Conservation (phyloP, 2,113 vertebrate species). For the Athene cunicularia region DNA sequence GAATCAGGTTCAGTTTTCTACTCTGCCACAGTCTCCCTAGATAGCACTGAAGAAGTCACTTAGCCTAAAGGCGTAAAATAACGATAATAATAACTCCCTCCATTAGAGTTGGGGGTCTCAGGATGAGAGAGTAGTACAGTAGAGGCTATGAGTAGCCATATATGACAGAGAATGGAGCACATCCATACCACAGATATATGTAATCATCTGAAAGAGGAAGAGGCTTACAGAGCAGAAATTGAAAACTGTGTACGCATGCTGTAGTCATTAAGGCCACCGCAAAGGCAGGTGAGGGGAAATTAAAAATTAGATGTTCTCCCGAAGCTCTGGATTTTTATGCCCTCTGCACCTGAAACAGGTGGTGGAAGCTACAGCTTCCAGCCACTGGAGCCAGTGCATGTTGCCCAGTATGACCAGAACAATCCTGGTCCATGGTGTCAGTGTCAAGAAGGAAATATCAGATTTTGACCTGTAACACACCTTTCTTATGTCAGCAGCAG, state of each 20-base stretch:
- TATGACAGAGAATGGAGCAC: neutral
- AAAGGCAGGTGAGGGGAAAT: neutral
- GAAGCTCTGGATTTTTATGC: neutral
- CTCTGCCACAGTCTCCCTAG: neutral
- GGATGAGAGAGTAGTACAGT: neutral
- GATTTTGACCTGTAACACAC: neutral
- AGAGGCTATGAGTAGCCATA: neutral
- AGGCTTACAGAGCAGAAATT: neutral
- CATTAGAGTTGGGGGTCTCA: neutral
- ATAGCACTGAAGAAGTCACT: neutral
- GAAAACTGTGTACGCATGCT: neutral
- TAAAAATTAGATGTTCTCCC: neutral
- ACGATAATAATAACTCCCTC: neutral
- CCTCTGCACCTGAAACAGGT: neutral
- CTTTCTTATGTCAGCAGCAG: neutral
- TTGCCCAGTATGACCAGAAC: neutral
- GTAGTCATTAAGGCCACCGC: neutral
- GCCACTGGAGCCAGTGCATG: rapidly evolving
- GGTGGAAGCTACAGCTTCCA: neutral
- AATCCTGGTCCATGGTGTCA: neutral
- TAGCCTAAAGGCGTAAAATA: neutral
- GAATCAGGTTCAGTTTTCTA: neutral
- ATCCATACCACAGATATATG: neutral
- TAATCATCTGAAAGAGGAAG: neutral
- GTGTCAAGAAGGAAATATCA: neutral